Evolutionary conservation across 2,113 vertebrate genomes (phyloP), one percentile per base, ranked within the genome.

Genomic region (Halcyon senegalensis): DNA sequence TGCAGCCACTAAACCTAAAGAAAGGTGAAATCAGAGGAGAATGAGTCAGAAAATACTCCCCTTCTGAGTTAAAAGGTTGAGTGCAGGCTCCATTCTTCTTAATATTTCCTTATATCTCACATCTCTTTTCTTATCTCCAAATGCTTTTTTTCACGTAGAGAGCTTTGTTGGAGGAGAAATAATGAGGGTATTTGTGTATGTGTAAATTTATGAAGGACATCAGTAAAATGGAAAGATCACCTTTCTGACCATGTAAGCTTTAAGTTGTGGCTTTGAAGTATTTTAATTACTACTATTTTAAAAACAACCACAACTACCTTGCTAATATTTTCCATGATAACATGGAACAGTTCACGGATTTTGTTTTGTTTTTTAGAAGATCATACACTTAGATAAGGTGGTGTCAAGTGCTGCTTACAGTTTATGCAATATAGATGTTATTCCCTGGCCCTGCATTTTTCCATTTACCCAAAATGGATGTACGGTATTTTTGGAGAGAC

Each of bases 391-490:
- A 86, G 84, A 84, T 93, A 96, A 92, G 90, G 56, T 28, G 72
- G 77, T 97, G 69, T 97, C 78, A 94, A 90, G 73, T 83, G 68
- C 80, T 88, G 56, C 79, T 94, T 94, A 63, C 60, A 87, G 56
- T 89, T 97, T 96, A 92, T 95, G 87, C 59, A 74, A 35, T 91
- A 89, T 93, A 96, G 85, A 95, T 97, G 94, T 96, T 83, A 79
- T 82, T 97, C 95, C 84, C 70, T 89, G 88, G 72, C 50, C 39
- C 70, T 80, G 88, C 89, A 48, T 97, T 97, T 98, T 98, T 98
- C 97, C 96, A 96, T 93, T 94, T 96, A 67, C 93, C 84, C 64
- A 59, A 97, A 97, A 95, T 87, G 90, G 90, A 28, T 95, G 64
- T 88, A 66, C 23, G 62, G 43, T 96, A 62, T 64, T 97, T 92